Conservation (phyloP, 2,888 invertebrate genomes). For the Apodemia mormo region DNA sequence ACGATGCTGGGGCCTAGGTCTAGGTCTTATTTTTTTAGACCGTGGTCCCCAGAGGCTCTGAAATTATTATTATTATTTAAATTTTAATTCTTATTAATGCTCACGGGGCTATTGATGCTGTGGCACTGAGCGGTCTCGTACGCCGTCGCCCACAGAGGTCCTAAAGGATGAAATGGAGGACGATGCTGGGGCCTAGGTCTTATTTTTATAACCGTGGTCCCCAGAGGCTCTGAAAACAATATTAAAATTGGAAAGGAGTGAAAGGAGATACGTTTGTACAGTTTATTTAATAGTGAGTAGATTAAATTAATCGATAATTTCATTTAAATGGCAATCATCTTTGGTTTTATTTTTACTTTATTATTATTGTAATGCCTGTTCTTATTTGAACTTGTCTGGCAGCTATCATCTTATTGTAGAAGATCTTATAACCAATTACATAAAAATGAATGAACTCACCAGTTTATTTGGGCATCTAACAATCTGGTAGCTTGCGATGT, state of each 20-base stretch:
- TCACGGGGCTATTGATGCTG: conserved; percentile 24
- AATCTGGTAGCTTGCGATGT: neutral
- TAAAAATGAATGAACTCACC: neutral
- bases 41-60: neutral
- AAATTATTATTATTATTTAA: no score
- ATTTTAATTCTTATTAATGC: neutral
- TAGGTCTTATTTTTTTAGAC: neutral
- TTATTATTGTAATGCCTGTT: neutral
- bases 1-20: conserved; percentile 5
- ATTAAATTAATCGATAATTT: neutral
- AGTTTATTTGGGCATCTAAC: neutral
- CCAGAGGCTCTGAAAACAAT: conserved; percentile 11
- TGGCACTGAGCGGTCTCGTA: conserved; percentile 30
- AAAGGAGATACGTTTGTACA: neutral
- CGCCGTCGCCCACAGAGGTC: conserved; percentile 32
- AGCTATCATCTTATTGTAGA: no score
- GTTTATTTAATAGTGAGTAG: no score
- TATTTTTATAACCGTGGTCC: neutral
- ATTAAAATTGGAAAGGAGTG: neutral
- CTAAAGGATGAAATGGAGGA: conserved; percentile 9
- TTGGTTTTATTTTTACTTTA: neutral
- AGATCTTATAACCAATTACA: neutral
- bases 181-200: conserved; percentile 5
- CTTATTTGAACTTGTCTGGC: neutral
- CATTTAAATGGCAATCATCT: neutral